Evolutionary conservation across 1,140 invertebrate species (phyloP), one percentile per base, ranked within the genome.

Genomic region (Papilio machaon): DNA sequence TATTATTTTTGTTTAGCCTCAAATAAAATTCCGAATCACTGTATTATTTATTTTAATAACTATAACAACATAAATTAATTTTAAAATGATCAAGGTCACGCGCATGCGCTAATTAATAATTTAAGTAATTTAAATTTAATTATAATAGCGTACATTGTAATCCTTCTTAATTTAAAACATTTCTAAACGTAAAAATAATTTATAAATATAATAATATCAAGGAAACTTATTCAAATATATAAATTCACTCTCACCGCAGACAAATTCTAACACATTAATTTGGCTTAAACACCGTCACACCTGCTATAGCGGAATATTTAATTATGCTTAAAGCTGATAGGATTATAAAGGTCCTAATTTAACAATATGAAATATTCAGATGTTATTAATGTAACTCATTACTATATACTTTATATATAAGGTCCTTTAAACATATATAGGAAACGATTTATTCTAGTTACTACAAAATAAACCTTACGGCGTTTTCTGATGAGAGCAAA

Each of bases 181-280:
- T 64, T 60, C 23, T 23, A 23, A 2, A 23, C 58, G n/a, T 19
- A 11, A 23, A 23, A 64, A 23, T 9, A 64, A 64, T 23, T 10
- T 2, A 6, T 64, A 30, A 64, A 64, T 64, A 64, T 64, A 11
- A 13, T 64, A 58, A 58, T n/a, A 58, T 60, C 9, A 70, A 70
- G 4, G 30, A 70, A 70, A 70, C 64, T 30, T 70, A 70, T 70
- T 70, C 64, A 76, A 76, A 52, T 83, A 85, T 85, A 81, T 81
- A 85, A 80, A 74, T 80, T 84, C 70, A 81, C 52, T 78, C 79
- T 82, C 77, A 78, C 81, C 81, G 64, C 81, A 82, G 52, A 81
- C 81, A 82, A 77, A 80, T 85, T 84, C 60, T 76, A 73, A 78
- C 81, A 70, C 76, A 80, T 80, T 83, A 82, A 83, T 84, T 82